Evolutionary conservation across 2,797 vertebrate genomes (phyloP).

Genomic region (Typhlichthys eigenmanni): DNA sequence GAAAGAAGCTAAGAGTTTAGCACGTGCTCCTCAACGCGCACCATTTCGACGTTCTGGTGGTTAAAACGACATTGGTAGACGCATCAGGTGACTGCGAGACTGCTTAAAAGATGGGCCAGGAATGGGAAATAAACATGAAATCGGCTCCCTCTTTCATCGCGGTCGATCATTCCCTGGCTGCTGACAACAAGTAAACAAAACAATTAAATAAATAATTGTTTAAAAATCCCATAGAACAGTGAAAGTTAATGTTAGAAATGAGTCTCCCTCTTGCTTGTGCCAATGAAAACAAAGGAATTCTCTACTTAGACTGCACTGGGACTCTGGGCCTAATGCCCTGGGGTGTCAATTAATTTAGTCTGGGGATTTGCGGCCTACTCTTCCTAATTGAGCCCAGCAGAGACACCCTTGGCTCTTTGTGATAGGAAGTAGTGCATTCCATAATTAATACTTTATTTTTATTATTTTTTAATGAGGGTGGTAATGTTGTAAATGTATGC

Average conservation of each 20-base stretch:
- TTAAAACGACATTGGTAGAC: constrained; percentile 50
- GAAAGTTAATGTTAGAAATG: constrained; percentile 60
- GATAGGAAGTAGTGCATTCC: constrained; percentile 77
- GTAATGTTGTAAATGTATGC: constrained; percentile 79
- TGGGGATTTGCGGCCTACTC: constrained; percentile 81
- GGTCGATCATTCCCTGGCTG: constrained; percentile 24
- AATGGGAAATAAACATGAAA: constrained; percentile 30
- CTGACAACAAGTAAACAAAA: constrained; percentile 59
- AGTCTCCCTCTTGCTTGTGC: constrained; percentile 54
- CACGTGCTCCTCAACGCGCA: neutral
- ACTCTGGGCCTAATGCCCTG: constrained; percentile 74
- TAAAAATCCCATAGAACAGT: constrained; percentile 59
- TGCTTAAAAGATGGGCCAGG: constrained; percentile 33
- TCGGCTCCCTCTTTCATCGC: constrained; percentile 25
- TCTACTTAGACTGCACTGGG: constrained; percentile 70
- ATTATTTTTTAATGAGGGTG: constrained; percentile 82
- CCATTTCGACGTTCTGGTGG: constrained; percentile 45
- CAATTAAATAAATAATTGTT: constrained; percentile 64
- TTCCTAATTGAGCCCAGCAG: constrained; percentile 83
- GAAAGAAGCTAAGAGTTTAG: constrained; percentile 58
- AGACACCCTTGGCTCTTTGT: constrained; percentile 74
- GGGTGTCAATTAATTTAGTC: constrained; percentile 86
- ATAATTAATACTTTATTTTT: constrained; percentile 82
- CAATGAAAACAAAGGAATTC: constrained; percentile 79
- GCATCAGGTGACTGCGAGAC: constrained; percentile 46